Base-by-base conservation (phyloP, 2,797 vertebrate species). In the Nyctibius grandis region DNA sequence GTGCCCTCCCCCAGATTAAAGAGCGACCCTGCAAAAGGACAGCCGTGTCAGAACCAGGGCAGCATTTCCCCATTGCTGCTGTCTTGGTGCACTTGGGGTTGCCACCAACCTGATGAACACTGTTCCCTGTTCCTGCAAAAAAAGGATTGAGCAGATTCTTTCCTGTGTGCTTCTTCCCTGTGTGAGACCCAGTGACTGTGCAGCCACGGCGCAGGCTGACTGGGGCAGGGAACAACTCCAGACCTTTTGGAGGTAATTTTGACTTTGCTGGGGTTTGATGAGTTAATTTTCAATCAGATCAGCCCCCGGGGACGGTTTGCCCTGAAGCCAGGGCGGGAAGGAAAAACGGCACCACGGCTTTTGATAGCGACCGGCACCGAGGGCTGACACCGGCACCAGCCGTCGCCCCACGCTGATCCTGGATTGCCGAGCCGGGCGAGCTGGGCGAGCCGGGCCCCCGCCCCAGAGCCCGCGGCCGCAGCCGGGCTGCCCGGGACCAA, bases 131-230 rank as follows among this genome's bases (percentile, higher is more conserved):
- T 26, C 15, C 5, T 7, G 14, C 36, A 40, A 45, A 56, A 54
- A 14, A 54, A 36, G 6, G 7, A 1, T 4, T 9, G n/a, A 28
- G 0, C 61, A 9, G 31, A 6, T 23, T 18, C n/a, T 25, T 19
- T 34, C 15, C 20, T 3, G 8, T 1, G 8, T 9, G 31, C 6
- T 23, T 18, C n/a, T 25, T 19, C 34, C 15, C 20, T 3, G 8
- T 1, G 8, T 3, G 59, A 29, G 29, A 68, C 5, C 9, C 3
- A 7, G 36, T 2, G 33, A 33, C 26, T 4, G 4, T 2, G 21
- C 47, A 48, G 76, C 16, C 48, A 6, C 5, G 3, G 34, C 3
- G 1, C 4, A 11, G 44, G 12, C 48, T 33, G 40, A 21, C 4
- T 1, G 2, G 22, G 20, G 28, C 31, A 19, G 61, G 18, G 45